Base-by-base conservation (phyloP, 2,888 invertebrate genomes). In the Agrochola litura region DNA sequence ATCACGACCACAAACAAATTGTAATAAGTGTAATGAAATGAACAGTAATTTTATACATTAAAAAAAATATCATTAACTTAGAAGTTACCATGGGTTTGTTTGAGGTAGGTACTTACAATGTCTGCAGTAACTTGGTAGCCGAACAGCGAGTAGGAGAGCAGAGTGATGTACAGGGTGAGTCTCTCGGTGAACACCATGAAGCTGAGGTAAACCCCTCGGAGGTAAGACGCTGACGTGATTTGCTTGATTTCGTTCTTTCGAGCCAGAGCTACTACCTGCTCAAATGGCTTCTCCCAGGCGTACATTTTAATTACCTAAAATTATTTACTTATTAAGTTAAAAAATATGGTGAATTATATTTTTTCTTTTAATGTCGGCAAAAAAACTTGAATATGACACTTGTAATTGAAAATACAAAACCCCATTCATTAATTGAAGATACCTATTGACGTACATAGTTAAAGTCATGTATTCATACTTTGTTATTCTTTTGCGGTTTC, bases 231-330 rank as follows among this genome's bases (percentile, higher is more conserved):
- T 77, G 97, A 97, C 12, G 97, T 97, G 86, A 98, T 97, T 88
- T 97, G 97, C 70, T 97, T 96, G 82, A 98, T 97, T 89, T 97
- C 98, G 88, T 97, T 98, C 95, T 97, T 97, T 90, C 99, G 96
- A 2, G 98, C 98, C 71, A 97, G 93, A 14, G 97, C 97, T 5
- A 99, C 98, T n/a, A 99, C 97, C 83, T 98, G 97, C 80, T 98
- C 98, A 91, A 99, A 99, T 0, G 99, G 98, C 88, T 98, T 98
- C 93, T 99, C 99, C 98, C 99, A 99, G 6, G 99, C 98, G 92
- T 99, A 99, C 99, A 99, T 99, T 97, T 99, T 99, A 85, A 99
- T 98, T 4, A 99, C 99, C 97, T 98, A 95, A 90, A 97, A 87
- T 54, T 80, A 64, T 22, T 49, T 37, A 10, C 16, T 49, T 19